These are phyloP conservation scores for Nymphalis urticae DNA, from an alignment of 2,888 invertebrate species.

Conservation along the genomic window DNA sequence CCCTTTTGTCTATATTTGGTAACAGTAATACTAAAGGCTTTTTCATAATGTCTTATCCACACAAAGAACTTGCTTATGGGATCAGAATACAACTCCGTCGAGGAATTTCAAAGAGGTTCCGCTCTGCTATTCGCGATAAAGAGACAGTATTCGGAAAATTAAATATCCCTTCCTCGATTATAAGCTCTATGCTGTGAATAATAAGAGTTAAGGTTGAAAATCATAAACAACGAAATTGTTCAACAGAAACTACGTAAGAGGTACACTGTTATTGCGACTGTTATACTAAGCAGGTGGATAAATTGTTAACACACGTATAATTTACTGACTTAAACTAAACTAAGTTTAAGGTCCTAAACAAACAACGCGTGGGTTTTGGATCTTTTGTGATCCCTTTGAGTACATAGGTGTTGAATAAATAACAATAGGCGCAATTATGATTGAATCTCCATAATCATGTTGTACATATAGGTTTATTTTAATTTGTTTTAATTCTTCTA, in stretches of 20 bases:
- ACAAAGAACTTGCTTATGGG: conserved; percentile 41
- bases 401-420: conserved; percentile 17
- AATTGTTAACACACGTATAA: conserved; percentile 38
- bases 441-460: neutral
- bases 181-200: conserved; percentile 32
- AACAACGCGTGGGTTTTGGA: conserved; percentile 21
- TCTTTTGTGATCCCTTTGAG: conserved; percentile 9
- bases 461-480: neutral
- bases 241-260: conserved; percentile 50
- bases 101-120: conserved; percentile 58
- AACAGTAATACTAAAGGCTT: conserved; percentile 23
- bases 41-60: conserved; percentile 33
- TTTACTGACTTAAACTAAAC: conserved; percentile 26
- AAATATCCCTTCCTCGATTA: conserved; percentile 40
- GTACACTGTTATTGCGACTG: conserved; percentile 45
- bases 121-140: conserved; percentile 61
- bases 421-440: conserved; percentile 35
- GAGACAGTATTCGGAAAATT: conserved; percentile 51
- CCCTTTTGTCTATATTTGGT: conserved; percentile 15
- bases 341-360: conserved; percentile 32
- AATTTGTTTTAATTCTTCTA: neutral
- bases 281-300: conserved; percentile 49
- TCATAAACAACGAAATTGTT: conserved; percentile 55
- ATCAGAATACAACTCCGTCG: conserved; percentile 43
- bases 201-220: conserved; percentile 42